Evolutionary conservation across 2,113 vertebrate species (phyloP).

Genomic region (Stegostoma tigrinum): DNA sequence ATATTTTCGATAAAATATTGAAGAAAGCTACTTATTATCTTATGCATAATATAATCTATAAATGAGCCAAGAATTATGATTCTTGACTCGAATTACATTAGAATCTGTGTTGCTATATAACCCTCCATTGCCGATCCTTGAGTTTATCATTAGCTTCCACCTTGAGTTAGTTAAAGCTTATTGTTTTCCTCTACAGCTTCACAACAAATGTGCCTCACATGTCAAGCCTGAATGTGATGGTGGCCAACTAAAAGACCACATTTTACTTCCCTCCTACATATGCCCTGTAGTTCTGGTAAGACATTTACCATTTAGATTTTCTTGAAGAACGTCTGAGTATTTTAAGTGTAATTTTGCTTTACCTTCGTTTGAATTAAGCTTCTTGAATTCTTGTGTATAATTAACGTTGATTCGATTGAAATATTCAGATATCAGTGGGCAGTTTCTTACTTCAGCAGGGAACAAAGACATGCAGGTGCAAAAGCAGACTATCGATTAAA

Average conservation of each 20-base stretch:
- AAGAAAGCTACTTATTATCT: background rate
- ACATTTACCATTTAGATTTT: conserved; percentile 3
- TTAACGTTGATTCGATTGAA: background rate
- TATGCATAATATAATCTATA: background rate
- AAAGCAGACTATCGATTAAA: background rate
- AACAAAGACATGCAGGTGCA: background rate
- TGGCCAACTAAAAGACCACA: conserved; percentile 73
- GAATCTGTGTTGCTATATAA: background rate
- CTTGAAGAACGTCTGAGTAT: background rate
- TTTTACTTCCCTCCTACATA: conserved; percentile 81
- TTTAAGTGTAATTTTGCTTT: background rate
- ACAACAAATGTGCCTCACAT: conserved; percentile 66
- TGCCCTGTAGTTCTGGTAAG: conserved; percentile 73
- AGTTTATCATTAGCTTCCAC: background rate
- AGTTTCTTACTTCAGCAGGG: background rate
- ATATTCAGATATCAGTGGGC: background rate
- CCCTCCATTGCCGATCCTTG: background rate
- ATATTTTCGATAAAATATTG: background rate
- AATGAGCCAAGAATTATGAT: background rate
- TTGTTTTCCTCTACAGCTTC: conserved; percentile 57
- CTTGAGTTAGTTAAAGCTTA: background rate
- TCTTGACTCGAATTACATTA: background rate
- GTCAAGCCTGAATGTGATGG: conserved; percentile 64
- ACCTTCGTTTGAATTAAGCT: background rate
- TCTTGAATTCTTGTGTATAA: background rate